Conservation (phyloP, 2,797 vertebrate genomes). For the Lepilemur ruficaudatus region DNA sequence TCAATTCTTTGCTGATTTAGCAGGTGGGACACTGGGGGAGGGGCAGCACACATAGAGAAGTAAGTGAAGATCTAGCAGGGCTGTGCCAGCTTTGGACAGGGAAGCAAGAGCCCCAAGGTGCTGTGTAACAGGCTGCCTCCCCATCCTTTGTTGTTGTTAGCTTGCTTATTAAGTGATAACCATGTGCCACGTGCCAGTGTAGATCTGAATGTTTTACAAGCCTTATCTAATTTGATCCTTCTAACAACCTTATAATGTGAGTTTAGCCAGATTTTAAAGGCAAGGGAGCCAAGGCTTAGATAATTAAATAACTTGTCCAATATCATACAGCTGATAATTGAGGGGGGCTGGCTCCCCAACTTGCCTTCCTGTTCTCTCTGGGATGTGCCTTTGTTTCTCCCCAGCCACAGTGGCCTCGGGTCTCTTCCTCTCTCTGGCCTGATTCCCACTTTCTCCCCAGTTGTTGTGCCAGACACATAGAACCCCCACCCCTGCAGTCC, state of each 20-base stretch:
- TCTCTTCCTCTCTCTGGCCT: not conserved
- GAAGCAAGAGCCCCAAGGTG: not conserved
- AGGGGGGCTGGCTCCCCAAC: not conserved
- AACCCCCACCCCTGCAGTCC: not conserved
- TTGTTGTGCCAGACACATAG: not conserved
- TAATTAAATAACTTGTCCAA: not conserved
- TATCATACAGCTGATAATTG: not conserved
- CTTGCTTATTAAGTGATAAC: slow-evolving; percentile 46
- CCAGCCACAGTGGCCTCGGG: not conserved
- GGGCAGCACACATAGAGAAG: not conserved
- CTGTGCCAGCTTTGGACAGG: not conserved
- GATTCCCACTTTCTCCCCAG: not conserved
- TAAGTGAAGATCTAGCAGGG: not conserved
- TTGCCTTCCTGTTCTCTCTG: not conserved
- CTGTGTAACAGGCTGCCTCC: not conserved
- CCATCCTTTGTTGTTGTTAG: not conserved
- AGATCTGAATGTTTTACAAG: slow-evolving; percentile 50
- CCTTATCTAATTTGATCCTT: slow-evolving; percentile 55
- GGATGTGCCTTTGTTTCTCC: not conserved
- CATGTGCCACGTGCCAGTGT: not conserved
- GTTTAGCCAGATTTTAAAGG: slow-evolving; percentile 19
- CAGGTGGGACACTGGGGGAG: not conserved
- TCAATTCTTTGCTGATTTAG: not conserved
- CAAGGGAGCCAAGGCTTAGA: not conserved
- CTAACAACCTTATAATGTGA: not conserved